Percentiles rank a stretch among this genome's conserved stretches.
phyloP scores from a whole-genome alignment of 2,797 vertebrate genomes.

The Gastrophryne carolinensis region DNA sequence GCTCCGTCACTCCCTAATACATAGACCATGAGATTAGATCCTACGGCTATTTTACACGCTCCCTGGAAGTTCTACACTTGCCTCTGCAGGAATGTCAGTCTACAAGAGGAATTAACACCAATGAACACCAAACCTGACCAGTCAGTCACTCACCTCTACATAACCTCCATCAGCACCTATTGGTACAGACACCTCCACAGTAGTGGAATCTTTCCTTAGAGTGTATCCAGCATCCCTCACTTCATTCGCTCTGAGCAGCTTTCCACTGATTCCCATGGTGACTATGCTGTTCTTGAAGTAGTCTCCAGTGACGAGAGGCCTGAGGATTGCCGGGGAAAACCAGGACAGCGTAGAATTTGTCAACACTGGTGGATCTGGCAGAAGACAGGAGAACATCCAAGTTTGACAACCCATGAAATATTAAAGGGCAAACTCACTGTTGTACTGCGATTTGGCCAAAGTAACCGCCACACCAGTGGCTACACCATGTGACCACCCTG shows the following conservation, averaged over 20 bases:
- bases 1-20: too few species aligned
- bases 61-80: too few species aligned
- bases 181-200: conserved; percentile 46
- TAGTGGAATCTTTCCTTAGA: neutral
- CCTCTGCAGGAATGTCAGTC: too few species aligned
- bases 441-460: too few species aligned
- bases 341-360: conserved; percentile 16
- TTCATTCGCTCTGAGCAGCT: neutral
- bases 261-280: conserved; percentile 48
- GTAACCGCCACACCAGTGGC: too few species aligned
- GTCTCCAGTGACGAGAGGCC: conserved; percentile 1
- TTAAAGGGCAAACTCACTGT: too few species aligned
- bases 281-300: neutral
- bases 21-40: too few species aligned
- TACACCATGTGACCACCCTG: too few species aligned
- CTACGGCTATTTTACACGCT: too few species aligned
- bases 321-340: conserved; percentile 31
- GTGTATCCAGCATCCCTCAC: neutral
- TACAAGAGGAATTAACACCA: too few species aligned
- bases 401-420: neutral
- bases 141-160: conserved; percentile 30
- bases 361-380: conserved; percentile 45
- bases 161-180: conserved; percentile 48
- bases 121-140: too few species aligned
- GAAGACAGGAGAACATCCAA: neutral